Conservation (phyloP, 2,888 invertebrate genomes). For the Anthrax anthrax region DNA sequence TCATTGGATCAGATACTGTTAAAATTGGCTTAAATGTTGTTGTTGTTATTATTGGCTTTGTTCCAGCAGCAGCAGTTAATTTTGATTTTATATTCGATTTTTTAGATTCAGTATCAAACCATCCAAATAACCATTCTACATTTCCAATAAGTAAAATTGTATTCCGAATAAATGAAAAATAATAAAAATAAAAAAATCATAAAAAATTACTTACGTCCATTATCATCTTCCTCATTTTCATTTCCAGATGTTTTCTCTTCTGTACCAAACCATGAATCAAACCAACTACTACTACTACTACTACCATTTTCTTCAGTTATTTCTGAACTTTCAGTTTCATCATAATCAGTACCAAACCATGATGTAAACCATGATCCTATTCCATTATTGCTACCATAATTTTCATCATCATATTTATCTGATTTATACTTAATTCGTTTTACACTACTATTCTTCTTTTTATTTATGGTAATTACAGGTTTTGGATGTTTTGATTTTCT, state of each 20-base stretch:
- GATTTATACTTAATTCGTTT: too few species aligned
- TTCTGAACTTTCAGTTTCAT: conserved; percentile 20
- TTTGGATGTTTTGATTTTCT: conserved; percentile 20
- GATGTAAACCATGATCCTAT: conserved; percentile 25
- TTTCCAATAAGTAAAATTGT: neutral
- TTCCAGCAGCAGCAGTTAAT: too few species aligned
- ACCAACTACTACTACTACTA: too few species aligned
- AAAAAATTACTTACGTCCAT: neutral
- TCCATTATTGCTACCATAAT: conserved; percentile 8
- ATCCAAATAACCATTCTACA: conserved; percentile 38
- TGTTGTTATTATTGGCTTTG: too few species aligned
- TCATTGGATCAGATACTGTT: conserved; percentile 29
- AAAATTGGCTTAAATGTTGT: conserved; percentile 29
- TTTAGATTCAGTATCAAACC: conserved; percentile 33
- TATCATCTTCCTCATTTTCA: conserved; percentile 18
- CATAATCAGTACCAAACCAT: conserved; percentile 23
- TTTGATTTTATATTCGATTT: conserved; percentile 19
- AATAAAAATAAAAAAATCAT: neutral
- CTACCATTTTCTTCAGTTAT: conserved; percentile 15
- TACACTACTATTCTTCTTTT: too few species aligned
- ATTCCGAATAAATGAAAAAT: neutral
- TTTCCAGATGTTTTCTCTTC: conserved; percentile 13
- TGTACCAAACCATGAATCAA: conserved; percentile 26
- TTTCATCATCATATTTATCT: neutral
- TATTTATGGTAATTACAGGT: conserved; percentile 21